These are phyloP conservation scores for Helicoverpa zea DNA, from an alignment of 1,140 invertebrate species.

Conservation along the genomic window DNA sequence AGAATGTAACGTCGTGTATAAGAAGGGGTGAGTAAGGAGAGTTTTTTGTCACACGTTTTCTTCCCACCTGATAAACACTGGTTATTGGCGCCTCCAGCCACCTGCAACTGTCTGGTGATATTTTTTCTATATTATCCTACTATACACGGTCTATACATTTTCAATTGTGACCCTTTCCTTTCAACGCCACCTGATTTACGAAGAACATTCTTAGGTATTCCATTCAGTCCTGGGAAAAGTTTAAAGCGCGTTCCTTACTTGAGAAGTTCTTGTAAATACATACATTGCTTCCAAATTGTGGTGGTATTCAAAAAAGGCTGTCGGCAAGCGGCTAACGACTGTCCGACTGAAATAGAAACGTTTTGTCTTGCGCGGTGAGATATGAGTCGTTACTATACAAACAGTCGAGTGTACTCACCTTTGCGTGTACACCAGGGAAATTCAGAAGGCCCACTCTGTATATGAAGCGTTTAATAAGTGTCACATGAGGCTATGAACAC, in stretches of 20 bases:
- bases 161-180: too few species aligned
- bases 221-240: too few species aligned
- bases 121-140: too few species aligned
- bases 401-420: constrained; percentile 30
- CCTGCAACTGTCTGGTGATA: background rate
- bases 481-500: too few species aligned
- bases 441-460: background rate
- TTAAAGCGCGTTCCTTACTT: too few species aligned
- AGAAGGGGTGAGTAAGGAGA: background rate
- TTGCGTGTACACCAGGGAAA: background rate
- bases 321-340: background rate
- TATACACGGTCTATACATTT: too few species aligned
- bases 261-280: background rate
- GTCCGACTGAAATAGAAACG: constrained; percentile 19
- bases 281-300: background rate
- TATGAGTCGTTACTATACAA: constrained; percentile 52
- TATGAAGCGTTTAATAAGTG: background rate
- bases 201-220: too few species aligned
- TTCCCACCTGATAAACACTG: background rate
- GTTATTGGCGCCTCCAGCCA: background rate
- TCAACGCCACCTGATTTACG: too few species aligned
- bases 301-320: constrained; percentile 9
- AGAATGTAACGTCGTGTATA: background rate
- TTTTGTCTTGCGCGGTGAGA: constrained; percentile 19
- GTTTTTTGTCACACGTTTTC: background rate